Evolutionary conservation across 2,113 vertebrate species (phyloP), one percentile per base, ranked within the genome.

Genomic region (Ceyx melanurus): DNA sequence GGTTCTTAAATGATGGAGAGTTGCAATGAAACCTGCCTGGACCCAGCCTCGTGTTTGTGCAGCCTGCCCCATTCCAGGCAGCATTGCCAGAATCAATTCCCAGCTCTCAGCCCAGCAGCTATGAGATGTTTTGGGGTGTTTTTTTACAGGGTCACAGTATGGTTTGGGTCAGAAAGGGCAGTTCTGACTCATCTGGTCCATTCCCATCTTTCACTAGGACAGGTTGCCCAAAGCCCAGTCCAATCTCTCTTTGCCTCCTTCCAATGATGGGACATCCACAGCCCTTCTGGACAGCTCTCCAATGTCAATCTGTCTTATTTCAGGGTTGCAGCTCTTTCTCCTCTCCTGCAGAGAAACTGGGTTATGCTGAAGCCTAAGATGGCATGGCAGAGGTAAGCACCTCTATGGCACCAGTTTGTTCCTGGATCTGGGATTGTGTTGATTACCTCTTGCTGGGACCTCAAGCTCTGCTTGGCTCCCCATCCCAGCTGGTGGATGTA

Each of bases 41-140:
- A 28, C 53, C 11, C 28, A 42, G 31, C 42, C 60, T 33, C 13
- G 2, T 0, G 3, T 51, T 14, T 25, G 22, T 56, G 64, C 14
- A 14, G 33, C 51, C 4, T 2, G 11, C 18, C 46, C 18, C 0
- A 0, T 15, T 26, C 18, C 0, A 3, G 54, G 62, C 23, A 62
- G 67, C 1, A 0, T 23, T 22, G n/a, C 43, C 6, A 7, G 28
- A 28, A 65, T 57, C 22, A 46, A 64, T 15, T 31, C 33, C 37
- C 43, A 46, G 4, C 15, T 45, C 61, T 22, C 50, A 31, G 20
- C 11, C 53, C 40, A 33, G 54, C 48, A 51, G 60, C 42, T 51
- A 6, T 2, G 23, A 23, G 12, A 45, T 12, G 26, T 70, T 58
- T 62, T 37, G 37, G 37, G 37, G 9, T 37, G 37, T 37, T 37